These are phyloP conservation scores for Chelon labrosus DNA, from an alignment of 2,797 vertebrate species.

Conservation along the genomic window DNA sequence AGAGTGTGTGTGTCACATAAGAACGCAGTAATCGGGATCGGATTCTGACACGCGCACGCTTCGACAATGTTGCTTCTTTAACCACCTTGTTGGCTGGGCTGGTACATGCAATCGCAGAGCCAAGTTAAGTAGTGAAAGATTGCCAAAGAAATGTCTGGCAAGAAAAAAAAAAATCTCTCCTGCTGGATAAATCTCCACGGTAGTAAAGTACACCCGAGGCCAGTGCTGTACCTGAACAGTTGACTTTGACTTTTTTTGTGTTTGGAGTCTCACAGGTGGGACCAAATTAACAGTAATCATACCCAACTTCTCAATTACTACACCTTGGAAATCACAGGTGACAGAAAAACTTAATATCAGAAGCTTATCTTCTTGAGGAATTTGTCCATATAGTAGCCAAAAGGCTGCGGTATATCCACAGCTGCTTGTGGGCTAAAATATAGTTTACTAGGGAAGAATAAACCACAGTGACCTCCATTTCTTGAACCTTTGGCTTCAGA, in stretches of 20 bases:
- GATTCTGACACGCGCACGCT: slow-evolving; percentile 64
- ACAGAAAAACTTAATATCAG: slow-evolving; percentile 27
- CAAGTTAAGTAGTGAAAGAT: slow-evolving; percentile 77
- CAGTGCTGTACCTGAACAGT: slow-evolving; percentile 77
- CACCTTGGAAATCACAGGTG: slow-evolving; percentile 22
- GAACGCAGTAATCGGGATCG: slow-evolving; percentile 47
- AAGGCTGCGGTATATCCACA: not conserved
- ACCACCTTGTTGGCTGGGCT: slow-evolving; percentile 77
- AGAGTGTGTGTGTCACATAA: slow-evolving; percentile 14
- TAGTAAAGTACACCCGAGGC: slow-evolving; percentile 80
- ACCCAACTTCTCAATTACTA: slow-evolving; percentile 50
- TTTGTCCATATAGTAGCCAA: slow-evolving; percentile 2
- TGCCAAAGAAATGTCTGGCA: slow-evolving; percentile 87
- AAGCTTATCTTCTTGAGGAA: slow-evolving; percentile 23
- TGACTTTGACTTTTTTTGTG: slow-evolving; percentile 72
- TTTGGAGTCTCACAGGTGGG: slow-evolving; percentile 67
- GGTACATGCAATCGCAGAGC: slow-evolving; percentile 64
- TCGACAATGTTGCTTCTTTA: slow-evolving; percentile 76
- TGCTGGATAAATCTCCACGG: slow-evolving; percentile 77
- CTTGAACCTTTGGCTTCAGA: slow-evolving; percentile 58
- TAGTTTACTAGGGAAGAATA: slow-evolving; percentile 56
- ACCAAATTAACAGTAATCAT: slow-evolving; percentile 71
- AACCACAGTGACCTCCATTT: slow-evolving; percentile 70
- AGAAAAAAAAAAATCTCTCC: slow-evolving; percentile 69
- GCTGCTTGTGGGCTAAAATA: slow-evolving; percentile 53